Base-by-base conservation (phyloP, 2,888 invertebrate genomes). In the Caradrina kadenii region DNA sequence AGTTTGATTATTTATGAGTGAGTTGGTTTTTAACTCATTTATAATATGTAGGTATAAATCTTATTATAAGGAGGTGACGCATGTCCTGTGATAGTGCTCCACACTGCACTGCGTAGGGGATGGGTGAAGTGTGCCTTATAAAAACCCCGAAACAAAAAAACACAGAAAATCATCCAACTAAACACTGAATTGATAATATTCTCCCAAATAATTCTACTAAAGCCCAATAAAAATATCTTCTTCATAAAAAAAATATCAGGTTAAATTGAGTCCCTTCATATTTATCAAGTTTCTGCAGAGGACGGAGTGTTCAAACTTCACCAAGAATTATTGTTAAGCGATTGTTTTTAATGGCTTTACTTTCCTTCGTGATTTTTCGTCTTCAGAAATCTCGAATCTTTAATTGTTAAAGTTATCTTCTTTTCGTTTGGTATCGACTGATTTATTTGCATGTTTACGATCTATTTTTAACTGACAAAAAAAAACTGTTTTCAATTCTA, bases 301-400 rank as follows among this genome's bases (percentile, higher is more conserved):
- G 91, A 90, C 92, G 88, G 82, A 82, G 81, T 81, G 66, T 81
- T 77, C 67, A 64, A 73, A 70, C 63, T 71, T 74, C 69, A 65
- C 76, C 58, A 80, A 83, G 87, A 91, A 88, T 90, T 92, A 93
- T 91, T 88, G 89, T 89, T 81, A 52, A n/a, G 83, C 80, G 89
- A 92, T 93, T 94, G 93, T 92, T 92, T 93, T 91, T 92, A 93
- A 93, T 93, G 86, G 90, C 81, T 88, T 90, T 89, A 88, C 89
- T 88, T 90, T 89, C 88, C 86, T 76, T 76, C 50, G 45, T 26
- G 42, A 70, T 64, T 22, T 78, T 69, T 55, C 53, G 8, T 21
- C 60, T 45, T 55, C 68, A 62, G 17, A 61, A 56, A 73, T 82
- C 62, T 63, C 49, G 31, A 55, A 66, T 78, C 71, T 77, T 84